A percentile compares a stretch with the other conserved stretches of the same genome.
Conservation (phyloP, 2,797 vertebrate genomes). For the Channallabes apus region DNA sequence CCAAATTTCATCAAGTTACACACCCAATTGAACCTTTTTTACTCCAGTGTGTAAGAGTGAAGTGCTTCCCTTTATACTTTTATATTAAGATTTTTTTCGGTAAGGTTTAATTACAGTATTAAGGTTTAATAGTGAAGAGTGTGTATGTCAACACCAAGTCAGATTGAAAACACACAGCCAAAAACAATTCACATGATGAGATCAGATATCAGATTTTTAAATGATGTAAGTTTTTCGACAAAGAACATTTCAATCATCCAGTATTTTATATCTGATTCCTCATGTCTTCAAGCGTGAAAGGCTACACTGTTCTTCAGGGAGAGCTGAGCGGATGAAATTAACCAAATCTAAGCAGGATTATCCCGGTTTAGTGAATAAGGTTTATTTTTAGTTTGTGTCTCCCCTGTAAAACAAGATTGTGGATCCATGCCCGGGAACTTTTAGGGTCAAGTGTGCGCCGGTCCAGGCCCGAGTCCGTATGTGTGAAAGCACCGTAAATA, state of each 20-base stretch:
- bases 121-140: background rate
- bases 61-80: conserved; percentile 19
- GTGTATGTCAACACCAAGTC: background rate
- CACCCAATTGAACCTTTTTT: conserved; percentile 45
- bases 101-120: background rate
- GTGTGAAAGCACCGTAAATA: background rate
- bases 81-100: background rate
- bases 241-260: background rate
- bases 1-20: conserved; percentile 46
- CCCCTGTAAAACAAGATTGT: background rate
- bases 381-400: background rate
- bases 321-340: conserved; percentile 37
- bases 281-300: background rate
- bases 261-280: background rate
- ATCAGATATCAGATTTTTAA: background rate
- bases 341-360: conserved; percentile 48
- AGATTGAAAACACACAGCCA: background rate
- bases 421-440: background rate
- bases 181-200: background rate
- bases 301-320: background rate
- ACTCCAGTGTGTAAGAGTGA: conserved; percentile 15
- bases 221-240: background rate
- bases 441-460: too few species aligned
- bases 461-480: too few species aligned
- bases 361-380: conserved; percentile 41